Base-by-base conservation (phyloP, 2,113 vertebrate genomes). In the Cinclus mexicanus region DNA sequence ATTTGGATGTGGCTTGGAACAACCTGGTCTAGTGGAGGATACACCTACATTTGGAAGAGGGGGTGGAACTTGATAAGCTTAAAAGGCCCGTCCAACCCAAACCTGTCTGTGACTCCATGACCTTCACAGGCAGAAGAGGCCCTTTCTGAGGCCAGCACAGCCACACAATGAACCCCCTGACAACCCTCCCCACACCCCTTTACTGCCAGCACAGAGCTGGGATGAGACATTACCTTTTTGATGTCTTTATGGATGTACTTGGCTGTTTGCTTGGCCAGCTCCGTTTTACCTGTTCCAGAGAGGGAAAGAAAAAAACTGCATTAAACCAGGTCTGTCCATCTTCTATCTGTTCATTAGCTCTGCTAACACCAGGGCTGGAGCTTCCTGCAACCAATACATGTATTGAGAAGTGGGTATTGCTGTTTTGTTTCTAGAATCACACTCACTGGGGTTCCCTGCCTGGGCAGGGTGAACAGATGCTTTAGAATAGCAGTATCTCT, bases 241-340 rank as follows among this genome's bases (percentile, higher is more conserved):
- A 99, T 72, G 55, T 99, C 99, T 96, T 99, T 99, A 96, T 99
- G 99, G 97, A 99, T 98, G 87, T 99, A 99, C 79, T 99, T 99
- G 72, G 99, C 99, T 10, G 99, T 99, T 95, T 99, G 99, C 95
- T 99, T 99, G 96, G 99, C 99, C 97, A 99, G 96, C 91, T 99
- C 99, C 0, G 99, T 99, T 97, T 99, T 99, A 78, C 99, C 99
- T 99, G 98, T 60, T n/a, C 21, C 76, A 2, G 72, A 65, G 89
- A 95, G 4, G 61, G 42, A 39, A 47, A 47, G 29, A 83, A 63
- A 49, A 37, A 42, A 63, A 14, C 56, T 5, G 8, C 3, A 31
- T 49, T 70, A 74, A 29, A 65, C 4, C 55, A 55, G 23, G 9
- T 26, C 31, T 14, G 11, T 16, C n/a, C 29, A 1, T 19, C 6